These are phyloP conservation scores for Anabas testudineus DNA, from an alignment of 2,797 vertebrate genomes.

Conservation along the genomic window DNA sequence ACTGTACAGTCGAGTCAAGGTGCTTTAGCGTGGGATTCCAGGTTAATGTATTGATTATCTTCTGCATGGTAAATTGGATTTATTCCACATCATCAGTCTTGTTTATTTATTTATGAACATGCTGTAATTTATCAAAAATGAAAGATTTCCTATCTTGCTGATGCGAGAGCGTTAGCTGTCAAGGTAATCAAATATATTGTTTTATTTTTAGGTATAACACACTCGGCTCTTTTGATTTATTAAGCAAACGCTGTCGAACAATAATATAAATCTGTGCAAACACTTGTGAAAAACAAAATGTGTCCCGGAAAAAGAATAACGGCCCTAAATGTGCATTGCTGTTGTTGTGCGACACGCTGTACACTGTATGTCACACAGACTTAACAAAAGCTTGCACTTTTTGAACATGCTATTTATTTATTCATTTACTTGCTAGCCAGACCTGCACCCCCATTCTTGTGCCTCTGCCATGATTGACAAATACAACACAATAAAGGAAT, in stretches of 20 bases:
- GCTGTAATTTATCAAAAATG: constrained; percentile 71
- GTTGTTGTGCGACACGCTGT: constrained; percentile 32
- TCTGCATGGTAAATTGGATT: constrained; percentile 81
- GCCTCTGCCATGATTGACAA: constrained; percentile 72
- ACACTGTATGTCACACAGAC: constrained; percentile 51
- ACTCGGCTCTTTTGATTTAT: constrained; percentile 49
- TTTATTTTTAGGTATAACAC: constrained; percentile 41
- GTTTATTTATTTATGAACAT: constrained; percentile 81
- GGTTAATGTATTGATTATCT: constrained; percentile 85
- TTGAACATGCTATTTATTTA: constrained; percentile 69
- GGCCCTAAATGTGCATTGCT: constrained; percentile 38
- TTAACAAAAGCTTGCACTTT: constrained; percentile 71
- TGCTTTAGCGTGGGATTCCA: constrained; percentile 81
- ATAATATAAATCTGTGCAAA: constrained; percentile 25
- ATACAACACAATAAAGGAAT: constrained; percentile 72
- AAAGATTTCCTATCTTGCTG: constrained; percentile 65
- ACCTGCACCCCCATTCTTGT: constrained; percentile 49
- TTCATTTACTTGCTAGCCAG: constrained; percentile 71
- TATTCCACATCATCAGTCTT: constrained; percentile 82
- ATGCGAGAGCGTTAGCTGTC: constrained; percentile 58
- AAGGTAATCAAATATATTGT: constrained; percentile 50
- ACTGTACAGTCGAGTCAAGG: constrained; percentile 77
- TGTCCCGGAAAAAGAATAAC: constrained; percentile 29
- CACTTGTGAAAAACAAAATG: constrained; percentile 1
- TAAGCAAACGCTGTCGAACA: constrained; percentile 11